Evolutionary conservation across 2,797 vertebrate species (phyloP).

Genomic region (Tolypeutes matacus): DNA sequence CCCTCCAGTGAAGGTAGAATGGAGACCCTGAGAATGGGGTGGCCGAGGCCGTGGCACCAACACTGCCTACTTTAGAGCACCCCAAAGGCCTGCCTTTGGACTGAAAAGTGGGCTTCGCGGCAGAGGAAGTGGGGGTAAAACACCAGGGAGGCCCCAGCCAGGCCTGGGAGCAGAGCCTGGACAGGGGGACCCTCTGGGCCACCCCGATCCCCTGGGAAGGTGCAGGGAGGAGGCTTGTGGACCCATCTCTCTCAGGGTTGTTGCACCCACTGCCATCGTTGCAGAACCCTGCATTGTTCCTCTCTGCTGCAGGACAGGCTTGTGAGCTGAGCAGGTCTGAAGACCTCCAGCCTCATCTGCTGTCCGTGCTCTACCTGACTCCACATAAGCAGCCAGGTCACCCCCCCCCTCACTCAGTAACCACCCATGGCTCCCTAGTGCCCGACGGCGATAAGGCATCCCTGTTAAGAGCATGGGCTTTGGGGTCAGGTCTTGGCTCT

Average conservation of each 20-base stretch:
- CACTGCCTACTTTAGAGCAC: neutral
- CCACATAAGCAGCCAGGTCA: neutral
- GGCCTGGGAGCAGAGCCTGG: neutral
- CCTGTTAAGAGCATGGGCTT: neutral
- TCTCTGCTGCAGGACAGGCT: fast-evolving
- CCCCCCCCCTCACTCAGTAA: neutral
- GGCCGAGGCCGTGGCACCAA: fast-evolving
- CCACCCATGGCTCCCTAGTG: neutral
- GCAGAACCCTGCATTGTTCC: neutral
- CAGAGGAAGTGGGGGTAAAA: neutral
- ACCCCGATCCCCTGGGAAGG: neutral
- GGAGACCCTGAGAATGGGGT: neutral
- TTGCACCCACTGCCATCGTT: fast-evolving
- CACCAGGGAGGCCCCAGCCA: too few species aligned
- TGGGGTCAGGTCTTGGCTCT: neutral
- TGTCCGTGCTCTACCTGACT: neutral
- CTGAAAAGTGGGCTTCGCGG: neutral
- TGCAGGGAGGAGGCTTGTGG: fast-evolving
- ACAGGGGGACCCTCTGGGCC: neutral
- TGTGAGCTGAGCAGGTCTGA: too few species aligned
- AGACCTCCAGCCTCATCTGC: neutral
- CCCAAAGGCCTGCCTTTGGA: neutral
- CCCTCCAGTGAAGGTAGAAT: neutral
- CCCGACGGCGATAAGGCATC: fast-evolving
- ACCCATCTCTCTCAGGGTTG: fast-evolving